These are phyloP conservation scores for Ammospiza nelsoni DNA, from an alignment of 2,113 vertebrate genomes.

Conservation along the genomic window DNA sequence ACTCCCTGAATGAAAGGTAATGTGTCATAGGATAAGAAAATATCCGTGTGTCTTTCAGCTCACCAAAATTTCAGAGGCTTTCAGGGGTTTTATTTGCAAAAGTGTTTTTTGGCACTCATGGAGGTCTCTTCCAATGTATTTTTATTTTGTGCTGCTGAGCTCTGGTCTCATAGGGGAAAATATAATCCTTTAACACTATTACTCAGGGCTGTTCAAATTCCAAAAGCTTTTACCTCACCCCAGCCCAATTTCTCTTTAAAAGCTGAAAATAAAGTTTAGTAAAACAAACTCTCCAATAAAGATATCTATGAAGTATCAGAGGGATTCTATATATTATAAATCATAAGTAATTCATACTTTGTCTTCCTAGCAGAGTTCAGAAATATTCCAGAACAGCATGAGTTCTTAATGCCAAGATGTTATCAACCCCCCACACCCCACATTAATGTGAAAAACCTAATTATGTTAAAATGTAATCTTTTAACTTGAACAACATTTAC, in stretches of 20 bases:
- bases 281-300: neutral
- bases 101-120: neutral
- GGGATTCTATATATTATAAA: no score
- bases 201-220: neutral
- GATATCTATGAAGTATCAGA: neutral
- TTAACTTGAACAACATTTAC: neutral
- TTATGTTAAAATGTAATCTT: neutral
- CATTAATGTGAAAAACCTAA: neutral
- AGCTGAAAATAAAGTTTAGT: neutral
- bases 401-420: neutral
- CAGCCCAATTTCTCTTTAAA: neutral
- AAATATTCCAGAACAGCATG: neutral
- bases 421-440: rapidly evolving
- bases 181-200: neutral
- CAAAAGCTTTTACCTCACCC: neutral
- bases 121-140: neutral
- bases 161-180: neutral
- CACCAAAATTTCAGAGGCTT: neutral
- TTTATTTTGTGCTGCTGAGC: neutral
- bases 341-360: neutral
- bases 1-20: neutral
- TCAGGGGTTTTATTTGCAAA: neutral
- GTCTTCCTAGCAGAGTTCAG: neutral
- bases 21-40: neutral
- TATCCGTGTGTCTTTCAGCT: neutral